phyloP scores from a whole-genome alignment of 2,113 vertebrate genomes.

The Eptesicus fuscus region DNA sequence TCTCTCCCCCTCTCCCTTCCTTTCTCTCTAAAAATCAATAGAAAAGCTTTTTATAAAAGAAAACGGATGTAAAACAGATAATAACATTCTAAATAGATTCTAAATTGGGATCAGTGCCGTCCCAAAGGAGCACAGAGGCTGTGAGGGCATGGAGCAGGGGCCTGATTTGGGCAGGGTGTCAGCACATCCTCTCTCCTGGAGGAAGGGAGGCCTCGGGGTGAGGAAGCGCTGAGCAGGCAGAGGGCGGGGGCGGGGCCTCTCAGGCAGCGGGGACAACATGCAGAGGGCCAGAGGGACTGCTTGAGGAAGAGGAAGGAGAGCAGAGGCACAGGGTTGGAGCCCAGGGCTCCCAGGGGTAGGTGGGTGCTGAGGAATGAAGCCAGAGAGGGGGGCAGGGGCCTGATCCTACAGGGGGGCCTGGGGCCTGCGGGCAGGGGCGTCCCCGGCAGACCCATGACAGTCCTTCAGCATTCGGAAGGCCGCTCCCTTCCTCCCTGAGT shows the following conservation, averaged over 20 bases:
- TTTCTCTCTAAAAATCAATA: no score
- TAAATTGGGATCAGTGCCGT: no score
- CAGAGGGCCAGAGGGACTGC: not conserved
- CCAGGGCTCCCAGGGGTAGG: not conserved
- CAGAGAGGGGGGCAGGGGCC: not conserved
- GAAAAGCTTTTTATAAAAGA: not conserved
- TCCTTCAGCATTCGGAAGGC: not conserved
- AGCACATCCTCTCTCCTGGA: no score
- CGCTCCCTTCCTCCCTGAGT: not conserved
- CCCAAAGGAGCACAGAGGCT: not conserved
- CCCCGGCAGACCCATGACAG: not conserved
- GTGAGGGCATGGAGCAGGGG: rapidly evolving
- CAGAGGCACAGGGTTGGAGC: not conserved
- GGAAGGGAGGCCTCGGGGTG: not conserved
- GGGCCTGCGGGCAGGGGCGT: not conserved
- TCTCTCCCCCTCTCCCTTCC: no score
- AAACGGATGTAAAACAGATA: not conserved
- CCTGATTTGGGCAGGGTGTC: not conserved
- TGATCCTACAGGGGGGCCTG: not conserved
- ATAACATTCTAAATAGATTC: not conserved
- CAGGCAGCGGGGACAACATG: not conserved
- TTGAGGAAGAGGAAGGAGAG: not conserved
- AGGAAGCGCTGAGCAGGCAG: not conserved
- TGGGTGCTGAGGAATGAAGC: not conserved
- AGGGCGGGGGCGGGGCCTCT: not conserved